Percentiles rank a stretch among this genome's conserved stretches.
Evolutionary conservation across 2,113 vertebrate genomes (phyloP).

Genomic region (Lamprologus callipterus): DNA sequence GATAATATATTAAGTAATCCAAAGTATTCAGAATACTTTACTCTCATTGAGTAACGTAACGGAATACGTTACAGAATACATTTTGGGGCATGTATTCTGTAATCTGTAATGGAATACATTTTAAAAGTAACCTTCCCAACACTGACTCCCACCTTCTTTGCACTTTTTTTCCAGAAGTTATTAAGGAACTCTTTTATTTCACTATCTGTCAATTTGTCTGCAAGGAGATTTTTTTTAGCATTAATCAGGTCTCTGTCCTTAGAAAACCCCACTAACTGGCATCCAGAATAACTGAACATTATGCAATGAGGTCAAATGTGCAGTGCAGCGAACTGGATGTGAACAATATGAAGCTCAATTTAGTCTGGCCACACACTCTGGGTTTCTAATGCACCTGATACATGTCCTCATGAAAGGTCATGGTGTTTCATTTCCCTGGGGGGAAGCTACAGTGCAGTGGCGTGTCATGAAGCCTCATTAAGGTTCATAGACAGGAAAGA

Average conservation of each 20-base stretch:
- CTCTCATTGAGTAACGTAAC: too few species aligned
- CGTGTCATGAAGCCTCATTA: neutral
- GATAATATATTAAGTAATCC: too few species aligned
- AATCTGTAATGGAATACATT: too few species aligned
- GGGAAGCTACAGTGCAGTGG: neutral
- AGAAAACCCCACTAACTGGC: constrained; percentile 22
- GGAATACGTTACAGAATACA: too few species aligned
- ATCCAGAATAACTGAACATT: constrained; percentile 27
- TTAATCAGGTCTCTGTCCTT: constrained; percentile 2
- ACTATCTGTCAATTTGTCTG: neutral
- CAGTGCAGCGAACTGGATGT: constrained; percentile 2
- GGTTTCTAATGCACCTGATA: neutral
- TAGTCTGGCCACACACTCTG: constrained; percentile 9
- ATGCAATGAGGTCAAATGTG: constrained; percentile 38
- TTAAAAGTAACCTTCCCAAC: too few species aligned
- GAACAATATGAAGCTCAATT: constrained; percentile 41
- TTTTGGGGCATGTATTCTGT: too few species aligned
- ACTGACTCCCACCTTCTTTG: neutral
- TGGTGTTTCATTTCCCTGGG: neutral
- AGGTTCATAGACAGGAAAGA: neutral
- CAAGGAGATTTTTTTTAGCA: neutral
- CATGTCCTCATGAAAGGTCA: constrained; percentile 18
- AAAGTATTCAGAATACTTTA: too few species aligned
- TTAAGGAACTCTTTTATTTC: neutral
- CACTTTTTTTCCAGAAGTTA: neutral